Evolutionary conservation across 2,888 invertebrate species (phyloP), one percentile per base, ranked within the genome.

Genomic region (Nymphalis c-album): DNA sequence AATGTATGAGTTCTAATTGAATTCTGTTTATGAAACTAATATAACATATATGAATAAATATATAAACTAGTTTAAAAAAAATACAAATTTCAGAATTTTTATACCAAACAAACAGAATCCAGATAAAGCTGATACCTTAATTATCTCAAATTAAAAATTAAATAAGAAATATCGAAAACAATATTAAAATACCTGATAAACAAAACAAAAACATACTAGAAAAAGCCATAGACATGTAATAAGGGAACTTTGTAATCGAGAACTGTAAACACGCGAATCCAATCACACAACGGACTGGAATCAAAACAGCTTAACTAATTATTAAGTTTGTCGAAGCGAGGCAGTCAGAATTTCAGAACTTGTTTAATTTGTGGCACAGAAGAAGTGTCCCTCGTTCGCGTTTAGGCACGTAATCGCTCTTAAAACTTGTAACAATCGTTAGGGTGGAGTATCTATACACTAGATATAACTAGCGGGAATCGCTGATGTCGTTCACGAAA

Each of bases 321-420:
- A 88, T 85, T 83, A 88, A 88, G 84, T 86, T 84, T 79, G 73
- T 68, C 75, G 74, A 70, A 75, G 71, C 74, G 75, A 75, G 77
- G 75, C 75, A 77, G 75, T 76, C 76, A 73, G 80, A 78, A 83
- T 85, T 84, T 80, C 76, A 77, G 75, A 90, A 91, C 84, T 92
- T 91, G 88, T 88, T 88, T 90, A 91, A 91, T 91, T 91, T 90
- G 91, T 79, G 87, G 87, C 73, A 71, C 73, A 71, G 78, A 84
- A 84, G 83, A 81, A 85, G 83, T 83, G 84, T 80, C 79, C 78
- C 80, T 71, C 71, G 71, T 73, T 76, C 75, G 78, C 81, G 92
- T 91, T 91, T 91, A 91, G 92, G 90, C 92, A 92, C 90, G 91
- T 89, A 87, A 87, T 83, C 79, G 80, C 87, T 83, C 89, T 88